Base-by-base conservation (phyloP, 2,888 invertebrate species). In the Marronus borbonicus region DNA sequence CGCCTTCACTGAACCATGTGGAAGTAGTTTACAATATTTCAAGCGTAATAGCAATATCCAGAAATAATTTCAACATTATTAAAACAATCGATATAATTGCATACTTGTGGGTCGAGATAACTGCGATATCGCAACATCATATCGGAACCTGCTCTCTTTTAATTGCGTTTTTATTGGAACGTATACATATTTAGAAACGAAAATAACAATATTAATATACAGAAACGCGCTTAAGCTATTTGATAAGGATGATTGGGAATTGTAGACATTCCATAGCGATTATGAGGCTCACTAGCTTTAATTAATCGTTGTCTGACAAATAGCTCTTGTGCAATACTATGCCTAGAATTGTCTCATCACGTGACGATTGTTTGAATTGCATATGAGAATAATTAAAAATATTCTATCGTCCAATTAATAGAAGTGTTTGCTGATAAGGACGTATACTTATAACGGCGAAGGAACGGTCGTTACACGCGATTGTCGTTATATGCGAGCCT, bases 231-330 rank as follows among this genome's bases (percentile, higher is more conserved):
- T 20, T 50, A 68, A 3, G 68, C 68, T 68, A 12, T 24, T 28
- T 50, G 68, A 68, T 68, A 68, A 50, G 14, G 50, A 50, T 50
- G 24, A 68, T 68, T 68, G 68, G 68, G 68, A 68, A 68, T 68
- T 68, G 49, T 20, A 68, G 17, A 44, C 66, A 68, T 68, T 68
- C 66, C 66, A 49, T 49, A 49, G 66, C 20, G 66, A 68, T 68
- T 68, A 68, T 68, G 66, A 20, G 49, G 24, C 66, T 68, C 49
- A 10, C 49, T 50, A 50, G 49, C 28, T 50, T 68, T 50, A 68
- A 68, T 68, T 68, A 50, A 28, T 20, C 28, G 12, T 68, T 5
- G 20, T 24, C 12, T 28, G 12, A 12, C 14, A 5, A 68, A 24
- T 5, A 58, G 20, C 17, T 8, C 17, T 8, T 0, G 55, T 58